A percentile compares a stretch with the other conserved stretches of the same genome.
Conservation (phyloP, 2,113 vertebrate genomes). For the Jaculus jaculus region DNA sequence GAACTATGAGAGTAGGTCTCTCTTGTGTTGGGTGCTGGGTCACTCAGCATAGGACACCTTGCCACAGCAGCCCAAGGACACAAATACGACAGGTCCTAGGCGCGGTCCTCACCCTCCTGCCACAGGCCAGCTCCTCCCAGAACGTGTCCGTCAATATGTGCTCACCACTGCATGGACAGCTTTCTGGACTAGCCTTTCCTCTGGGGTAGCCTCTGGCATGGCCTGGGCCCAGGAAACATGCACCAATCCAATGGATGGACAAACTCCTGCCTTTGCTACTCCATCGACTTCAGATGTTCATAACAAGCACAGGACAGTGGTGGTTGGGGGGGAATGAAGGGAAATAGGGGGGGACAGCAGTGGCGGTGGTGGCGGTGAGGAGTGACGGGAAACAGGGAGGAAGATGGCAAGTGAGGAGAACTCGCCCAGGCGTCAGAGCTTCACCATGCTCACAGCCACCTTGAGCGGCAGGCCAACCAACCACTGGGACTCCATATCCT, state of each 20-base stretch:
- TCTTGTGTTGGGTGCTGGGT: not conserved
- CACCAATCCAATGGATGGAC: fast-evolving
- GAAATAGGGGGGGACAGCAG: no score
- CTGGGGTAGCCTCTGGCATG: not conserved
- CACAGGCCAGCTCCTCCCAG: not conserved
- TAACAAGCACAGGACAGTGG: not conserved
- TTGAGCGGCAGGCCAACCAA: no score
- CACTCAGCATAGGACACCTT: not conserved
- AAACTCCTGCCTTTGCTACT: not conserved
- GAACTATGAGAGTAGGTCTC: not conserved
- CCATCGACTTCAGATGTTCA: not conserved
- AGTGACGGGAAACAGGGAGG: not conserved
- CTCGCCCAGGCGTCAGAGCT: not conserved
- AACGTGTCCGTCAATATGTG: no score
- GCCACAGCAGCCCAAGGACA: not conserved
- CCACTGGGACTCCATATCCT: no score
- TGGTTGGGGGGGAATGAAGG: not conserved
- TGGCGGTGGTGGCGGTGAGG: not conserved
- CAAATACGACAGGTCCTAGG: fast-evolving
- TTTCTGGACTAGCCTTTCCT: not conserved
- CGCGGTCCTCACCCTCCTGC: fast-evolving
- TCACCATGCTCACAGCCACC: not conserved
- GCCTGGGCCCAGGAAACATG: not conserved
- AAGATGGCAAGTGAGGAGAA: not conserved
- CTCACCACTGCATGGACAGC: not conserved